Percentiles rank a stretch among this genome's conserved stretches.
These are phyloP conservation scores for Hydropotes inermis DNA, from an alignment of 2,113 vertebrate genomes.

Conservation along the genomic window DNA sequence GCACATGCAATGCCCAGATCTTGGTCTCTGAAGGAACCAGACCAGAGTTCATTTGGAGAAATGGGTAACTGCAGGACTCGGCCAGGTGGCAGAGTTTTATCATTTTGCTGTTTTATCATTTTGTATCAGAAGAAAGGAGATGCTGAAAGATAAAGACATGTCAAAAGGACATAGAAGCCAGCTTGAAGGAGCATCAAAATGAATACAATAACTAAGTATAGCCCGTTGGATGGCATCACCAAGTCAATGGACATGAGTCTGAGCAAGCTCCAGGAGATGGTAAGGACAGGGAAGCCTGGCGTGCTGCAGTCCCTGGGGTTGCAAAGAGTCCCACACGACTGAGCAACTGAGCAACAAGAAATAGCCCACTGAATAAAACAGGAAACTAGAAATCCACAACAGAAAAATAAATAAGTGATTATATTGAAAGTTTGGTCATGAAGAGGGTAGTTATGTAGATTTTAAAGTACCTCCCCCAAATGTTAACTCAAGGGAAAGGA, in stretches of 20 bases:
- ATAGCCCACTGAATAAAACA: background rate
- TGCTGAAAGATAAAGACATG: background rate
- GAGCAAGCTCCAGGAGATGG: background rate
- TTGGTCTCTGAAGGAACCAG: background rate
- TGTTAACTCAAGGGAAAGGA: background rate
- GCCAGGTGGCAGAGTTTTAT: rapidly evolving
- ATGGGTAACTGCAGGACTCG: background rate
- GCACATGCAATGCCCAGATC: background rate
- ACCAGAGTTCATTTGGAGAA: background rate
- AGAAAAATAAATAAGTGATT: background rate
- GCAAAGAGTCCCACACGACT: background rate
- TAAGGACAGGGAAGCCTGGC: background rate
- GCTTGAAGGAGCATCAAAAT: background rate
- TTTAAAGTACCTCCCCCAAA: background rate
- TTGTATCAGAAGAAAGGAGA: background rate
- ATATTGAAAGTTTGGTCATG: background rate
- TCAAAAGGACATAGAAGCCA: background rate
- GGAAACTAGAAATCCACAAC: background rate
- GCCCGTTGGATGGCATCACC: background rate
- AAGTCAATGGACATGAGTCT: background rate
- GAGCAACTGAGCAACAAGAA: background rate
- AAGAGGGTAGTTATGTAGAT: background rate
- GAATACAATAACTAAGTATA: background rate
- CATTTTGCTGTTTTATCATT: background rate
- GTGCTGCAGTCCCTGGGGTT: background rate